A percentile compares a stretch with the other conserved stretches of the same genome.
Conservation (phyloP, 23 tunicate genomes). For the Styela plicata region DNA sequence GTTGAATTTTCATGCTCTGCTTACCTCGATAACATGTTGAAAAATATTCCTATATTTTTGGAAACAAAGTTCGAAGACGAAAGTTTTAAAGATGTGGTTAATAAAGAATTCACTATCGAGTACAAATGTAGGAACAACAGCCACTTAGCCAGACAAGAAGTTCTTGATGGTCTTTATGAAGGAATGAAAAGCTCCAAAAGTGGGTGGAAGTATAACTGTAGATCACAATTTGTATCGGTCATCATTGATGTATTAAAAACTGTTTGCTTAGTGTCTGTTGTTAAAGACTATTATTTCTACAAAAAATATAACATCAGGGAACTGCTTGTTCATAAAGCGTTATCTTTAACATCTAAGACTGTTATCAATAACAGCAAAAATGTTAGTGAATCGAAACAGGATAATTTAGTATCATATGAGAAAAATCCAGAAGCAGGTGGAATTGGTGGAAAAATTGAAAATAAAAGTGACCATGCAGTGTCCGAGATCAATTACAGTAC, state of each 20-base stretch:
- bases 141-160: constrained; percentile 36
- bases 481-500: too few relatives aligned
- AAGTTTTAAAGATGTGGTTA: not conserved
- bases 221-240: constrained; percentile 31
- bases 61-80: constrained; percentile 32
- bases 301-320: constrained; percentile 72
- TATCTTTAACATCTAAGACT: too few relatives aligned
- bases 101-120: constrained; percentile 48
- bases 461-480: too few relatives aligned
- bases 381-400: too few relatives aligned
- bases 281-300: constrained; percentile 29
- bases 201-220: constrained; percentile 68
- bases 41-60: constrained; percentile 31
- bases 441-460: too few relatives aligned
- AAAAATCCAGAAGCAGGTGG: too few relatives aligned
- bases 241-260: constrained; percentile 51
- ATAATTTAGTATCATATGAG: too few relatives aligned
- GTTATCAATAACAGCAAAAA: too few relatives aligned
- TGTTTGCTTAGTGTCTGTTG: constrained; percentile 54
- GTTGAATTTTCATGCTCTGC: constrained; percentile 55
- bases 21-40: constrained; percentile 34
- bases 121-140: constrained; percentile 65
- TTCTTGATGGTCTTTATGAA: constrained; percentile 26
- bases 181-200: constrained; percentile 20
- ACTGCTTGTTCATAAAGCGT: constrained; percentile 1